A percentile compares a stretch with the other conserved stretches of the same genome.
phyloP scores from a whole-genome alignment of 2,888 invertebrate species.

The Hemistola chrysoprasaria region DNA sequence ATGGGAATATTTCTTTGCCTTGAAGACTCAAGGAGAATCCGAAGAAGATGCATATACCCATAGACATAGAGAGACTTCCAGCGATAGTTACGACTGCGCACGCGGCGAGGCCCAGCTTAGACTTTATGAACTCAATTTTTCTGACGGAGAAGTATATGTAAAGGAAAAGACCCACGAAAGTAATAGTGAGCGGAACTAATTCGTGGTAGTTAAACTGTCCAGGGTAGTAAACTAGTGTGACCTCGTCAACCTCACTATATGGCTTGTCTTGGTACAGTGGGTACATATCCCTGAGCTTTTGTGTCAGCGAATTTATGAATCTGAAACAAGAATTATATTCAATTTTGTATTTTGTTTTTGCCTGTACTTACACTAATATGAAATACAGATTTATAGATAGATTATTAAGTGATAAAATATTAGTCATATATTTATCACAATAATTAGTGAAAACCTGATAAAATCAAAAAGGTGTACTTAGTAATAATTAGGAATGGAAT shows the following conservation, averaged over 20 bases:
- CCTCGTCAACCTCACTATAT: slow-evolving; percentile 66
- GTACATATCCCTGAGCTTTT: slow-evolving; percentile 86
- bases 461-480: no score
- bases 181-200: slow-evolving; percentile 91
- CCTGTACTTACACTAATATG: no score
- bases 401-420: no score
- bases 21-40: slow-evolving; percentile 91
- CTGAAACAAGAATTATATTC: slow-evolving; percentile 71
- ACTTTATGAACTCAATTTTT: slow-evolving; percentile 96
- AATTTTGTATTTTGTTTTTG: no score
- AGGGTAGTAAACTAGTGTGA: slow-evolving; percentile 90
- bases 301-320: slow-evolving; percentile 87
- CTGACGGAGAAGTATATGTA: slow-evolving; percentile 98
- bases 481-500: no score
- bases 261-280: slow-evolving; percentile 85
- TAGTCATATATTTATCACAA: no score
- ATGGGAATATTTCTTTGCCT: slow-evolving; percentile 96
- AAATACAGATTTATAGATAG: no score
- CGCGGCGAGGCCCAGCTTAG: slow-evolving; percentile 92
- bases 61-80: slow-evolving; percentile 95
- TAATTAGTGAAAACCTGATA: no score
- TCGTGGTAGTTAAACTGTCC: slow-evolving; percentile 93
- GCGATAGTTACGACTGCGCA: slow-evolving; percentile 94
- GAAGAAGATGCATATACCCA: slow-evolving; percentile 93
- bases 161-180: slow-evolving; percentile 92